Percentiles rank a stretch among this genome's conserved stretches.
Conservation (phyloP, 1,140 invertebrate species). For the Plectrocnemia conspersa region DNA sequence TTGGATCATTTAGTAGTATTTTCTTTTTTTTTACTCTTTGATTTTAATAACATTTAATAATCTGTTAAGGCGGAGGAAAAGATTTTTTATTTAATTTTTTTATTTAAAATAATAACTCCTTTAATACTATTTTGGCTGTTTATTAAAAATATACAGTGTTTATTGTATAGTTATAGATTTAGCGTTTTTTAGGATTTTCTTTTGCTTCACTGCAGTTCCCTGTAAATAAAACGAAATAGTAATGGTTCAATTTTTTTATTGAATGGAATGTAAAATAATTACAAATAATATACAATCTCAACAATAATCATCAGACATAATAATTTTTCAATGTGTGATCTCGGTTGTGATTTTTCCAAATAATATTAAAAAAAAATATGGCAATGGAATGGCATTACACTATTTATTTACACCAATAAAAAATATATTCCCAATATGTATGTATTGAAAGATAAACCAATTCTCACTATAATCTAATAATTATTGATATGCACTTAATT, state of each 20-base stretch:
- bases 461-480: slow-evolving; percentile 8
- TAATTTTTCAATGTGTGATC: slow-evolving; percentile 3
- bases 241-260: slow-evolving; percentile 28
- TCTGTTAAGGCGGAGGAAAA: no score
- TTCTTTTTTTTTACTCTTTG: no score
- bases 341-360: background rate
- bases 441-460: slow-evolving; percentile 17
- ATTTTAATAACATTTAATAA: no score
- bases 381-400: slow-evolving; percentile 31
- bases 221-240: background rate
- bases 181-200: no score
- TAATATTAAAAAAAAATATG: slow-evolving; percentile 27
- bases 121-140: no score
- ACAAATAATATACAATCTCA: slow-evolving; percentile 30
- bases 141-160: no score
- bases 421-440: slow-evolving; percentile 31
- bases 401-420: slow-evolving; percentile 28
- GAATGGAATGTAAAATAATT: slow-evolving; percentile 34
- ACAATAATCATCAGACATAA: slow-evolving; percentile 20
- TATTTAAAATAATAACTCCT: no score
- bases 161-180: no score
- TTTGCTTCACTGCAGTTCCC: no score
- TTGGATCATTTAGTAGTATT: no score
- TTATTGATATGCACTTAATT: slow-evolving; percentile 10
- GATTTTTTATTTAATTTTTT: no score